Percentiles rank a stretch among this genome's conserved stretches.
phyloP scores from a whole-genome alignment of 2,113 vertebrate genomes.

The Pithys albifrons region DNA sequence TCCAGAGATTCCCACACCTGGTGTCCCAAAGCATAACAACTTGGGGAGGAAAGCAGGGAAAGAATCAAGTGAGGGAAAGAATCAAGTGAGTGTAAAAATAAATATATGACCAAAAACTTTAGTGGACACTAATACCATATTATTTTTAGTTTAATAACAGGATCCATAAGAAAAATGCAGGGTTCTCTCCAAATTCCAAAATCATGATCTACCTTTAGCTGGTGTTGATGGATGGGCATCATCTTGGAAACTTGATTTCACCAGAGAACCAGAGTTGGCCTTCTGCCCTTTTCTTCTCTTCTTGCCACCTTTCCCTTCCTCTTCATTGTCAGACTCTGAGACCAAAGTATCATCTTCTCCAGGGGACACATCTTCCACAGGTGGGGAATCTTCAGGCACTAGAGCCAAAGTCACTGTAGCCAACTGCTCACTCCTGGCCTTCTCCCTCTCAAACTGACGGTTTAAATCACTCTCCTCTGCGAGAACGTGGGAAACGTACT shows the following conservation, averaged over 20 bases:
- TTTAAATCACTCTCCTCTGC: constrained; percentile 86
- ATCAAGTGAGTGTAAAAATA: background rate
- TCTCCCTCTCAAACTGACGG: constrained; percentile 87
- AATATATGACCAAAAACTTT: background rate
- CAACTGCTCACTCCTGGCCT: constrained; percentile 85
- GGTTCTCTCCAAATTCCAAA: background rate
- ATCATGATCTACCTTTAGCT: constrained; percentile 62
- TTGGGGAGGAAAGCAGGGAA: background rate
- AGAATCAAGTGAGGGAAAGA: background rate
- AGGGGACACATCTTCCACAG: background rate
- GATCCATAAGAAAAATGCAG: background rate
- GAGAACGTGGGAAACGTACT: constrained; percentile 87
- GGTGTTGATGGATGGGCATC: constrained; percentile 41
- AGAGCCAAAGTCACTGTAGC: constrained; percentile 72
- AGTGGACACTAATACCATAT: background rate
- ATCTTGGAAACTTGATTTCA: background rate
- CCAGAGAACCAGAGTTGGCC: background rate
- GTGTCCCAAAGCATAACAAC: background rate
- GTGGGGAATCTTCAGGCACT: constrained; percentile 57
- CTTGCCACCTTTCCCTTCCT: constrained; percentile 38
- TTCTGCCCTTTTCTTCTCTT: constrained; percentile 28
- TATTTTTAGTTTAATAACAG: background rate
- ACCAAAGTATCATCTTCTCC: constrained; percentile 50
- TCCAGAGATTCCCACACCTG: background rate
- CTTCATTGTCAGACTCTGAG: constrained; percentile 60